These are phyloP conservation scores for Plebejus melissa DNA, from an alignment of 2,888 invertebrate species.

Conservation along the genomic window DNA sequence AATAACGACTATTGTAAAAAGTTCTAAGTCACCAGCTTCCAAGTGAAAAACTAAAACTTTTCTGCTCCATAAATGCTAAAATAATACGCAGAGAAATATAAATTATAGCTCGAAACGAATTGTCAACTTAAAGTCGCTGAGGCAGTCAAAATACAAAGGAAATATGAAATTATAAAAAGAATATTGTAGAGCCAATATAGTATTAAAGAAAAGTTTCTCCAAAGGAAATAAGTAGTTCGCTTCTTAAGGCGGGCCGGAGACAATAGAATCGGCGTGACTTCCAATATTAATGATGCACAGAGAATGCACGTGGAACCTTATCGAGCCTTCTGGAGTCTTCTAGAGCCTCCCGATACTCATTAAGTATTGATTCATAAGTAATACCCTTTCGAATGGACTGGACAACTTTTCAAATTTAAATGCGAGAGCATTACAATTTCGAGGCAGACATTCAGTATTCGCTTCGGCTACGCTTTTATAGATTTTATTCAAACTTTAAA, in stretches of 20 bases:
- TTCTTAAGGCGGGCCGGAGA: conserved; percentile 65
- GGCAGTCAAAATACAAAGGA: conserved; percentile 28
- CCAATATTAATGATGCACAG: conserved; percentile 76
- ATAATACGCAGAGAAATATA: neutral
- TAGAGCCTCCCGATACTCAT: conserved; percentile 74
- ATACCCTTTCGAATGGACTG: conserved; percentile 64
- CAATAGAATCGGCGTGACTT: conserved; percentile 69
- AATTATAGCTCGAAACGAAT: neutral
- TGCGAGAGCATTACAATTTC: conserved; percentile 57
- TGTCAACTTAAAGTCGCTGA: conserved; percentile 24
- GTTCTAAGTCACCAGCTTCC: neutral
- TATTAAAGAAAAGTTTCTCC: conserved; percentile 60
- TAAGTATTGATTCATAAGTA: conserved; percentile 78
- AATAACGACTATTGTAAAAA: neutral
- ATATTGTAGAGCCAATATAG: conserved; percentile 45
- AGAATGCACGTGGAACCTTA: conserved; percentile 66
- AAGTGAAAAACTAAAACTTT: neutral
- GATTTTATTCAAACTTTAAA: conserved; percentile 35
- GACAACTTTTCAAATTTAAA: conserved; percentile 73
- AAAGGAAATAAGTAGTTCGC: conserved; percentile 70
- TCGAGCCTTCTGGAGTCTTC: conserved; percentile 36
- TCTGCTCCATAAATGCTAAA: neutral
- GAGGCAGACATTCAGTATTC: conserved; percentile 39
- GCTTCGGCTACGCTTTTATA: conserved; percentile 30
- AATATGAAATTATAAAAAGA: conserved; percentile 35